Evolutionary conservation across 2,888 invertebrate species (phyloP).

Genomic region (Capitulum mitella): DNA sequence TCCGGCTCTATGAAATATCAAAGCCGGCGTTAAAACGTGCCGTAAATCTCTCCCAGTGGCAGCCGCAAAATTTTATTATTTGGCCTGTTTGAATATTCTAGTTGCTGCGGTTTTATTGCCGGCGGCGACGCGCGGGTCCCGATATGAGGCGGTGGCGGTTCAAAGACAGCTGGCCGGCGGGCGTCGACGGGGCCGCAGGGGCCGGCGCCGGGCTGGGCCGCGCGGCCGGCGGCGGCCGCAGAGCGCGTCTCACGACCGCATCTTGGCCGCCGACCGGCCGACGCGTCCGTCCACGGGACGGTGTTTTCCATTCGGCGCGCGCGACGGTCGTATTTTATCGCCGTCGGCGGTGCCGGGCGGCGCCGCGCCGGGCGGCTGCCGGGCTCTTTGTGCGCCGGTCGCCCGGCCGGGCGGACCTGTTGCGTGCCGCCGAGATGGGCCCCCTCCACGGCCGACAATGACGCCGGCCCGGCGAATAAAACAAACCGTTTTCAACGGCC

Average conservation of each 20-base stretch:
- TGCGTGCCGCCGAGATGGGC: not conserved
- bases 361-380: not conserved
- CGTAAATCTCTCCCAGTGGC: not conserved
- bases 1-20: conserved; percentile 13
- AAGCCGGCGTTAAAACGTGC: conserved; percentile 13
- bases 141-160: not conserved
- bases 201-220: not conserved
- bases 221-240: not conserved
- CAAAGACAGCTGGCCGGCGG: not conserved
- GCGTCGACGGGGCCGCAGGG: not conserved
- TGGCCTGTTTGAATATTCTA: conserved; percentile 21
- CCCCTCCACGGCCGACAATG: too few relatives aligned
- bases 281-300: too few relatives aligned
- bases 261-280: too few relatives aligned
- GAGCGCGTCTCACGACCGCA: not conserved
- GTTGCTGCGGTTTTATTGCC: conserved; percentile 12
- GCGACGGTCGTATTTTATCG: conserved; percentile 3
- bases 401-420: not conserved
- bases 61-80: conserved; percentile 9
- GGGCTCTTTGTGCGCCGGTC: not conserved
- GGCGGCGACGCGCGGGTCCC: not conserved
- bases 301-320: not conserved
- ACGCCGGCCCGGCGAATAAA: not conserved
- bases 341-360: not conserved
- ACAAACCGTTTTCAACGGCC: too few relatives aligned